Evolutionary conservation across 2,797 vertebrate genomes (phyloP), one percentile per base, ranked within the genome.

Genomic region (Aphelocoma californica): DNA sequence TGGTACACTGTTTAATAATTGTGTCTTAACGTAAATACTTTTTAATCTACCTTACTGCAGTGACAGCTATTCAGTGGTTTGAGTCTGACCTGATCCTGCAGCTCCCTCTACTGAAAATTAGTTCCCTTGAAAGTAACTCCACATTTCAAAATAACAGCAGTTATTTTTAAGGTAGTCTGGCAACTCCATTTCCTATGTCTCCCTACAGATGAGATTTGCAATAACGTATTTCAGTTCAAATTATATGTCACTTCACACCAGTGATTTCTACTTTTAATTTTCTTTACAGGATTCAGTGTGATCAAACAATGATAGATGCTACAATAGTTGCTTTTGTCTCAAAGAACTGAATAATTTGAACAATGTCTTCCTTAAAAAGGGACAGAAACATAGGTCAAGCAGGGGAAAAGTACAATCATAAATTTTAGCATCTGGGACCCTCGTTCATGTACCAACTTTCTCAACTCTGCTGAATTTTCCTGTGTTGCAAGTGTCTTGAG

Each of bases 61-160:
- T 75, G 56, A n/a, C 47, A 58, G 65, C 47, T 88, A 12, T 2
- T 91, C 65, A 17, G 18, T 32, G 42, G 47, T 95, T 50, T 42
- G 85, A 87, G 54, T 47, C 83, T 94, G 79, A 28, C 44, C 40
- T 81, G 61, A 86, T 97, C 97, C 96, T 97, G 54, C 91, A 97
- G 97, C 97, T 97, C 97, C 97, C 96, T 96, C 97, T 97, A 96
- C 97, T 96, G 97, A 86, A 93, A 91, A 81, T 78, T n/a, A 51
- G 36, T 86, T 90, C 56, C 70, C 67, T 82, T 51, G 67, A 65
- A 95, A 88, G 85, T 79, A 70, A 44, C 58, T 69, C 36, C 38
- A 47, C 67, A 75, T 79, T 94, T 92, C 88, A 58, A 24, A 91
- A 81, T 6, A n/a, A n/a, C 50, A 92, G 75, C 53, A 53, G 44